Base-by-base conservation (phyloP, 2,888 invertebrate species). In the Drosophila mayaguana region DNA sequence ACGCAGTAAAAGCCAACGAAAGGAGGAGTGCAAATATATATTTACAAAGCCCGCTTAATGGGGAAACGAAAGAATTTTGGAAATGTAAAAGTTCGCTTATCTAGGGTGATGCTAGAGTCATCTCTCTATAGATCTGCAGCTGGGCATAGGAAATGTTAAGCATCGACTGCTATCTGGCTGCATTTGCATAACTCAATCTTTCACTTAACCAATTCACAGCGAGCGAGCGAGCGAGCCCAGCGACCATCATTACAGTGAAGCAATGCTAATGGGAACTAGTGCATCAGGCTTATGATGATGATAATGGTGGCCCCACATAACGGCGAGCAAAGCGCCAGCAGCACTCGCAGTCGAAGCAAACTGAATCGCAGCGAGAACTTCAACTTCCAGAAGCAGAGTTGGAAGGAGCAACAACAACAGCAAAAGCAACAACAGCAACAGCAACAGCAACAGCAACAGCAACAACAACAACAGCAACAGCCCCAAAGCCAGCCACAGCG, bases 311-410 rank as follows among this genome's bases (percentile, higher is more conserved):
- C 60, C 36, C 61, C 74, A 50, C 59, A 78, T 59, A 72, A 63
- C 77, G 70, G 80, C 82, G 88, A 75, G 53, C 61, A 64, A 50
- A 79, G 57, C 84, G 72, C 72, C 87, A 80, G 57, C 53, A 72
- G 48, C 56, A 64, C 14, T 64, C 42, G 42, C 50, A 64, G 65
- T 36, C 25, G 50, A 14, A 60, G 20, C 55, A 70, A 38, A 55
- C 46, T 38, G 45, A 70, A 51, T 72, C 28, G 28, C 28, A 77
- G 20, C 73, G 68, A 61, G 42, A 71, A 48, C 45, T 61, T 36
- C 42, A 60, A 65, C 18, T 60, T 71, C 14, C 34, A 20, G 25
- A 75, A 53, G 34, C 55, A 25, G 53, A 59, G 51, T 48, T 51
- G 65, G 50, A 71, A 59, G 61, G n/a, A 43, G 42, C 20, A 34